Conservation (phyloP, 2,113 vertebrate species). For the Thamnaconus septentrionalis region DNA sequence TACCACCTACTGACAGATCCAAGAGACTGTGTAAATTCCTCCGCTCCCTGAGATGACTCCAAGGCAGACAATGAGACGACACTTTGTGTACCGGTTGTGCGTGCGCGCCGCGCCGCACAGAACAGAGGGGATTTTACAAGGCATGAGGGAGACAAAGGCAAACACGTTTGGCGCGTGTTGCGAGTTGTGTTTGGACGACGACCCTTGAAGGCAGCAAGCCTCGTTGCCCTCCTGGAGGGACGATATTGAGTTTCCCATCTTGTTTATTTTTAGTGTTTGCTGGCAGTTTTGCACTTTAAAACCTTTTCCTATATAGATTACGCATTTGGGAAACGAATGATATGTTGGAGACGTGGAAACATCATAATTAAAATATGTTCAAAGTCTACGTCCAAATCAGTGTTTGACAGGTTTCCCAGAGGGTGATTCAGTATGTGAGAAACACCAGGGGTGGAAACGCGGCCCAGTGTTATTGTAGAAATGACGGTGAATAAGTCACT, state of each 20-base stretch:
- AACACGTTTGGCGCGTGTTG: slow-evolving; percentile 53
- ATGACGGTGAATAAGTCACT: slow-evolving; percentile 70
- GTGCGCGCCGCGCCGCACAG: slow-evolving; percentile 52
- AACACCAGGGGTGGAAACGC: slow-evolving; percentile 54
- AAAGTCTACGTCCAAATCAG: slow-evolving; percentile 13
- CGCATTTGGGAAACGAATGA: too few relatives aligned
- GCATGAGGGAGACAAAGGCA: slow-evolving; percentile 60
- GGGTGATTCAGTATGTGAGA: slow-evolving; percentile 49
- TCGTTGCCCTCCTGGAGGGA: too few relatives aligned
- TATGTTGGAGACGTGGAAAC: too few relatives aligned
- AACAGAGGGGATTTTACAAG: slow-evolving; percentile 69
- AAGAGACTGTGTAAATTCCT: slow-evolving; percentile 69
- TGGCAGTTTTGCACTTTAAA: too few relatives aligned
- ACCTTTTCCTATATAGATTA: too few relatives aligned
- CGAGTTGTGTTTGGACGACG: slow-evolving; percentile 48
- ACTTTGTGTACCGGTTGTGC: slow-evolving; percentile 56
- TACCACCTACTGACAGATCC: slow-evolving; percentile 70
- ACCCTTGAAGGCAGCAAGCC: slow-evolving; percentile 38
- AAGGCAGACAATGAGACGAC: slow-evolving; percentile 71
- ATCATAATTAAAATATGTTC: not conserved
- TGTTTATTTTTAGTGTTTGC: too few relatives aligned
- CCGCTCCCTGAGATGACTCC: slow-evolving; percentile 56
- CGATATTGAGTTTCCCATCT: too few relatives aligned
- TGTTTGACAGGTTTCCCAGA: slow-evolving; percentile 12
- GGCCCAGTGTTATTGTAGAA: slow-evolving; percentile 62